Evolutionary conservation across 2,888 invertebrate species (phyloP).

Genomic region (Lepidochitona cinerea): DNA sequence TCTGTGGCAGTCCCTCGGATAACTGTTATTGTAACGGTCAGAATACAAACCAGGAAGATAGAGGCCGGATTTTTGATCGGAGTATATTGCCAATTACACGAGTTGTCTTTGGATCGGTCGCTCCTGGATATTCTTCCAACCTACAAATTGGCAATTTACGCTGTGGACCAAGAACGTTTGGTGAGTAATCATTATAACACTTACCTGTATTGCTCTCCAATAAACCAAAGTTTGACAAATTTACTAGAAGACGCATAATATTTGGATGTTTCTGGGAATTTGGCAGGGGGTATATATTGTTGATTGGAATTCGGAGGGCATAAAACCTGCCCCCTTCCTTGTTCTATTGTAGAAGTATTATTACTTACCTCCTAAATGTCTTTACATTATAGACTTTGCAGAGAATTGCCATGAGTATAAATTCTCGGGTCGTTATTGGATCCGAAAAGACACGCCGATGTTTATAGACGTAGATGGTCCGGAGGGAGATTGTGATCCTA

Average conservation of each 20-base stretch:
- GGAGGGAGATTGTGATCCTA: constrained; percentile 30
- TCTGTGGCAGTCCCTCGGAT: constrained; percentile 22
- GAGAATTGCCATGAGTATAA: constrained; percentile 14
- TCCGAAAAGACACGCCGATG: constrained; percentile 28
- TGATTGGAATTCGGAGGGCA: too few species aligned
- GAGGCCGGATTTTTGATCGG: constrained; percentile 36
- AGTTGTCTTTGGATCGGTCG: constrained; percentile 15
- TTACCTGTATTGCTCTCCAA: too few species aligned
- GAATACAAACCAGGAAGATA: constrained; percentile 21
- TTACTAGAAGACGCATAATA: too few species aligned
- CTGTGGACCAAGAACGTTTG: constrained; percentile 45
- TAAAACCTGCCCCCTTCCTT: too few species aligned
- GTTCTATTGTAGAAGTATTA: too few species aligned
- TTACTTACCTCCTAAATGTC: too few species aligned
- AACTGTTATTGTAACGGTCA: constrained; percentile 45
- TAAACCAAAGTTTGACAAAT: too few species aligned
- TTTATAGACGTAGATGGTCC: constrained; percentile 44
- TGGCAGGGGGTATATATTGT: too few species aligned
- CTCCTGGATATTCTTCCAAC: constrained; percentile 3
- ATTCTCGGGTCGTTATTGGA: not conserved
- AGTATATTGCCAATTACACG: constrained; percentile 31
- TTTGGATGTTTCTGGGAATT: too few species aligned
- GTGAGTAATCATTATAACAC: too few species aligned
- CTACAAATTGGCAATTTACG: constrained; percentile 31
- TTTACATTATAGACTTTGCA: constrained; percentile 14